Evolutionary conservation across 2,888 invertebrate genomes (phyloP), one percentile per base, ranked within the genome.

Genomic region (Piscicola geometra): DNA sequence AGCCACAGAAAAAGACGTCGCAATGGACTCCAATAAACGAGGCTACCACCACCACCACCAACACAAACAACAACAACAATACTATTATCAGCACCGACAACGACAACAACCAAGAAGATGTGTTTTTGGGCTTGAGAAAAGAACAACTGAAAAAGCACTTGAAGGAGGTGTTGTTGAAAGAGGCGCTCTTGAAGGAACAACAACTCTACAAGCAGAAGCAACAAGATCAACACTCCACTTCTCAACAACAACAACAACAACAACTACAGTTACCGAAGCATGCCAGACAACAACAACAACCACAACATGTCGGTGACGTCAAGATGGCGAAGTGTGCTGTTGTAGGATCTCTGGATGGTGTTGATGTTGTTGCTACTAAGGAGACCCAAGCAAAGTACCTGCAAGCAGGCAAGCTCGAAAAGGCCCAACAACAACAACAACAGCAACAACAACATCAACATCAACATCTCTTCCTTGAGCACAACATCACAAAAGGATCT

Each of bases 151-250:
- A 56, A 56, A 56, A 56, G 60, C 60, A 56, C n/a, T 21, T 56
- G 12, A 56, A 56, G n/a, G 60, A 56, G 60, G 60, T 56, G 60
- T 56, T 56, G 60, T 25, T 67, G 33, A 67, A 67, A 18, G 35
- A 35, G 32, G 32, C 67, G 5, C 67, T 67, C 2, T 33, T 35
- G 35, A 67, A 35, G 67, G 35, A 67, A 67, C 67, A 67, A 67
- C 67, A 67, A 35, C 33, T 67, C 21, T 35, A 67, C 18, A 12
- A 67, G 30, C 67, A 67, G 30, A 3, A 15, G 15, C 67, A 67
- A 67, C 67, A n/a, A 33, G 30, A n/a, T 3, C 15, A 25, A 9
- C 12, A 25, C 28, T 33, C 33, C 15, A 21, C 32, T 33, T 5
- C 15, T 12, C 67, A 67, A 35, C 67, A 30, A 32, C 28, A 67